Percentiles rank a stretch among this genome's conserved stretches.
Evolutionary conservation across 2,113 vertebrate genomes (phyloP).

Genomic region (Python bivittatus): DNA sequence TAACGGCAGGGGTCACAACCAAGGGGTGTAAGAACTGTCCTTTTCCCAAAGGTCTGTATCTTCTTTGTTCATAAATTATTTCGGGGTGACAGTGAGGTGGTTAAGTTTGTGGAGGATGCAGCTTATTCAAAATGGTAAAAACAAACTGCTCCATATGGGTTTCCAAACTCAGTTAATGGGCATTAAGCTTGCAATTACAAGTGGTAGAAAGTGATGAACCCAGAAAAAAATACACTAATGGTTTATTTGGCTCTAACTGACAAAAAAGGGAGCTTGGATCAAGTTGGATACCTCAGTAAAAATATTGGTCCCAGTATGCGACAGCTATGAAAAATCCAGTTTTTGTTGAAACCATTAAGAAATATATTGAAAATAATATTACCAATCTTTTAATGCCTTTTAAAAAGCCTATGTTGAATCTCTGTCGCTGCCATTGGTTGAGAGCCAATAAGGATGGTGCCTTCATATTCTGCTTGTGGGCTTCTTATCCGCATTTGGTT

Average conservation of each 20-base stretch:
- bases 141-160: not conserved
- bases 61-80: not conserved
- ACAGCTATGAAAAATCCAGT: not conserved
- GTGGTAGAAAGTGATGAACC: not conserved
- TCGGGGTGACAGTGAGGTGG: not conserved
- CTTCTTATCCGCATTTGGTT: too few species aligned
- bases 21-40: not conserved
- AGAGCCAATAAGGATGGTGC: too few species aligned
- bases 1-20: not conserved
- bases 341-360: not conserved
- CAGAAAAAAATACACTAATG: not conserved
- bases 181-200: not conserved
- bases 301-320: not conserved
- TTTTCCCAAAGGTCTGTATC: not conserved
- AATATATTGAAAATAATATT: not conserved
- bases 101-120: not conserved
- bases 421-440: too few species aligned
- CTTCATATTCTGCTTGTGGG: too few species aligned
- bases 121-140: not conserved
- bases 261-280: not conserved
- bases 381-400: too few species aligned
- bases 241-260: not conserved
- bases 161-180: not conserved
- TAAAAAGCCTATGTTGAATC: too few species aligned
- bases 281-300: not conserved